Evolutionary conservation across 2,797 vertebrate genomes (phyloP).

Genomic region (Dicrostonyx torquatus): DNA sequence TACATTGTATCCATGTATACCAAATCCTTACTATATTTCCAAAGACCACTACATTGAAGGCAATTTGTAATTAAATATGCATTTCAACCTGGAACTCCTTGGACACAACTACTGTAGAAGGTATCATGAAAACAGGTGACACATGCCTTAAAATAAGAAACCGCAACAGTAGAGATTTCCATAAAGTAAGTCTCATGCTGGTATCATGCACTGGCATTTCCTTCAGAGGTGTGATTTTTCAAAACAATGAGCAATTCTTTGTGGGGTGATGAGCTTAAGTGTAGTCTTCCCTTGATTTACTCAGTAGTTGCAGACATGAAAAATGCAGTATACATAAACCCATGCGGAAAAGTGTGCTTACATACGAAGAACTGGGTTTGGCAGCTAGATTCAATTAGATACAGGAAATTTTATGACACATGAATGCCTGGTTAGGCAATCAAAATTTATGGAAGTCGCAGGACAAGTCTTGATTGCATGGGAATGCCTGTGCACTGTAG

Average conservation of each 20-base stretch:
- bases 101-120: background rate
- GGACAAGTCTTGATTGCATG: background rate
- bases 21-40: background rate
- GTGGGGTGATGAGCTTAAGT: constrained; percentile 1
- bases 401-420: background rate
- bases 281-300: constrained; percentile 43
- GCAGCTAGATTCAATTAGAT: background rate
- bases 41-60: background rate
- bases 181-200: background rate
- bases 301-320: constrained; percentile 12
- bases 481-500: background rate
- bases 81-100: constrained; percentile 23
- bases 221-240: background rate
- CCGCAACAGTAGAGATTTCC: background rate
- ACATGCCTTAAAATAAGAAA: background rate
- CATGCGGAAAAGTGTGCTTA: background rate
- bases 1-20: background rate
- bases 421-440: background rate
- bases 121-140: background rate
- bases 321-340: constrained; percentile 14
- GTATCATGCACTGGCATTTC: background rate
- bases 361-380: background rate
- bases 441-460: background rate
- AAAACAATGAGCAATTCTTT: constrained; percentile 42
- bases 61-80: background rate